Percentiles rank a stretch among this genome's conserved stretches.
Evolutionary conservation across 1,140 invertebrate species (phyloP).

Genomic region (Saccostrea echinata): DNA sequence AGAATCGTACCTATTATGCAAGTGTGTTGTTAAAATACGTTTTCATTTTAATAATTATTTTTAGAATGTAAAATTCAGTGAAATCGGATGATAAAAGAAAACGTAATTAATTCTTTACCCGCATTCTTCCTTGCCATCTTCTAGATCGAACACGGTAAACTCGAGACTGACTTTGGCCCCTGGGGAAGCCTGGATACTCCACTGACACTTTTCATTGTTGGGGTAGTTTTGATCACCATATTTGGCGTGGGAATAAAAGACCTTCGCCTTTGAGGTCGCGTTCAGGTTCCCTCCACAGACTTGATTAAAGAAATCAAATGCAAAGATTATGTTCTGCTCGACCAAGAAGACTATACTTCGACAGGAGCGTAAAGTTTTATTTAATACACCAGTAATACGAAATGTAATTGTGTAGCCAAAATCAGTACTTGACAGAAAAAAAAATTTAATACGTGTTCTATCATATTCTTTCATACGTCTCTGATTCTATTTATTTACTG

Average conservation of each 20-base stretch:
- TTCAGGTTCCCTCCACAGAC: constrained; percentile 19
- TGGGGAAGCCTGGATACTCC: background rate
- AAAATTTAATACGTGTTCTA: too few relatives aligned
- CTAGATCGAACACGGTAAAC: constrained; percentile 13
- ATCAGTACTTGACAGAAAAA: too few relatives aligned
- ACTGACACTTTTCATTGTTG: constrained; percentile 22
- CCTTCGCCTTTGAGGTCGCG: background rate
- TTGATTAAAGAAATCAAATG: background rate
- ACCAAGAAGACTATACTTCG: background rate
- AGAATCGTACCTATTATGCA: too few relatives aligned
- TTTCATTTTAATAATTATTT: too few relatives aligned
- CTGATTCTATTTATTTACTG: too few relatives aligned
- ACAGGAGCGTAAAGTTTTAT: too few relatives aligned
- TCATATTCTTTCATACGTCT: too few relatives aligned
- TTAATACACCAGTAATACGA: too few relatives aligned
- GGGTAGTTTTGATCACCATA: constrained; percentile 35
- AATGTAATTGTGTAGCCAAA: too few relatives aligned
- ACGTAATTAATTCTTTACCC: background rate
- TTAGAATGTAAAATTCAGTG: background rate
- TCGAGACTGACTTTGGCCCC: background rate
- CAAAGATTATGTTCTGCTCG: background rate
- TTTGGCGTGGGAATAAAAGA: constrained; percentile 31
- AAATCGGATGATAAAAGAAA: background rate
- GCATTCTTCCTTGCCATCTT: constrained; percentile 7
- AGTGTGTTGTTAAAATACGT: too few relatives aligned